These are phyloP conservation scores for Conops quadrifasciatus DNA, from an alignment of 2,888 invertebrate species.

Conservation along the genomic window DNA sequence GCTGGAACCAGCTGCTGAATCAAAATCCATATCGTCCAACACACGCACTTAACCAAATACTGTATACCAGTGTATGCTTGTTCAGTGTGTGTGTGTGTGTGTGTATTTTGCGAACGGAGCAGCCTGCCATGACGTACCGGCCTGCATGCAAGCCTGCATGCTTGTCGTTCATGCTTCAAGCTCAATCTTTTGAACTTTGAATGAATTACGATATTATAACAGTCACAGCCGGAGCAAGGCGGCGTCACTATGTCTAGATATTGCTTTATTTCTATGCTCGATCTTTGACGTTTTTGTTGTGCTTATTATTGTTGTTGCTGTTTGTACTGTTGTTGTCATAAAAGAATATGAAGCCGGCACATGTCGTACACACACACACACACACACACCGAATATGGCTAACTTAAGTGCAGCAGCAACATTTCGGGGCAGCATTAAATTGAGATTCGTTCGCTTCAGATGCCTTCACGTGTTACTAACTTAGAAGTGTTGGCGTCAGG, in stretches of 20 bases:
- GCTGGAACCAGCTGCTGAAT: too few relatives aligned
- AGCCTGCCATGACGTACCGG: too few relatives aligned
- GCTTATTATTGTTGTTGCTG: not conserved
- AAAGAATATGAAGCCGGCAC: constrained; percentile 3
- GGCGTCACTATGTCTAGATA: not conserved
- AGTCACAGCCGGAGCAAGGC: not conserved
- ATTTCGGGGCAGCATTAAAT: not conserved
- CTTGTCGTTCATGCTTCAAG: not conserved
- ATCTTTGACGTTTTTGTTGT: not conserved
- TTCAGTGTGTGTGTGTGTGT: too few relatives aligned
- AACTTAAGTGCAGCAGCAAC: not conserved
- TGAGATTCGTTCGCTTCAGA: not conserved
- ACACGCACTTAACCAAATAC: not conserved
- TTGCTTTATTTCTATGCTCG: not conserved
- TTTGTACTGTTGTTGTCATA: constrained; percentile 13
- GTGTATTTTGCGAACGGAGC: too few relatives aligned
- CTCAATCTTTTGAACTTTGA: constrained; percentile 31
- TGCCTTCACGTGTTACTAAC: not conserved
- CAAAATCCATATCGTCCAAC: not conserved
- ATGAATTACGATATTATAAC: constrained; percentile 33
- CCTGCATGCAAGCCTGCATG: too few relatives aligned
- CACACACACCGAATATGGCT: not conserved
- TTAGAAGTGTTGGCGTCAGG: not conserved
- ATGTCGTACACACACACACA: not conserved
- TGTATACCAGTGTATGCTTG: not conserved